Evolutionary conservation across 2,797 vertebrate species (phyloP).

Genomic region (Sebastes oblongus): DNA sequence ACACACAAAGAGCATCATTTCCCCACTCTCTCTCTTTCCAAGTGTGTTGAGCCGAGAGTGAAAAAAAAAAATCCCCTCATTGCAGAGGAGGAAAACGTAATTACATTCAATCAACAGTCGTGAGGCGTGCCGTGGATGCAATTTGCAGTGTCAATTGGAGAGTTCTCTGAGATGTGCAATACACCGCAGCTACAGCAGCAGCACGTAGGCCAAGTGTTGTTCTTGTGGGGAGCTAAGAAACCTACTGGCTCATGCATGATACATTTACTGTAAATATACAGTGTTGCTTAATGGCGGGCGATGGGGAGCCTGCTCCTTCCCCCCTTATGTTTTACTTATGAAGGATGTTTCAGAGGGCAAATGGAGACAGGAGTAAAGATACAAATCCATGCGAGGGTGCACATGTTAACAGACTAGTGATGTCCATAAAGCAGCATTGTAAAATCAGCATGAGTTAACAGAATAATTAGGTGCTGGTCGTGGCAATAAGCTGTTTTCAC

Average conservation of each 20-base stretch:
- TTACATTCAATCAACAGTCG: conserved; percentile 76
- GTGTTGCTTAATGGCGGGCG: conserved; percentile 50
- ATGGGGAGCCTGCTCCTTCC: conserved; percentile 13
- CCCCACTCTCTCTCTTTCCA: not conserved
- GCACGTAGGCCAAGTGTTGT: conserved; percentile 46
- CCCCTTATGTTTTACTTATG: conserved; percentile 66
- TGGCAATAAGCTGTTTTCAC: not conserved
- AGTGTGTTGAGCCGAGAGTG: conserved; percentile 23
- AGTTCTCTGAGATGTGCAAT: conserved; percentile 43
- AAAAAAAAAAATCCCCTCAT: conserved; percentile 53
- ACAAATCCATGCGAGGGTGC: not conserved
- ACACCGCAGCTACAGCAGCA: conserved; percentile 46
- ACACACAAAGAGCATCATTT: not conserved
- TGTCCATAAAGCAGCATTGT: not conserved
- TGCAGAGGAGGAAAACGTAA: conserved; percentile 70
- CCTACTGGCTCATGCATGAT: conserved; percentile 63
- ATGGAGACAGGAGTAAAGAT: conserved; percentile 19
- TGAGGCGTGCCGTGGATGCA: conserved; percentile 53
- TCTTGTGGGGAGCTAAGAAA: conserved; percentile 31
- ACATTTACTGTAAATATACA: conserved; percentile 66
- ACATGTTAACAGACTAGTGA: not conserved
- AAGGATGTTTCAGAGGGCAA: conserved; percentile 34
- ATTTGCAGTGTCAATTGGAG: conserved; percentile 60
- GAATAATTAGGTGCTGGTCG: not conserved
- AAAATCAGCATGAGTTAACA: not conserved